Evolutionary conservation across 2,888 invertebrate species (phyloP).

Genomic region (Volucella bombylans): DNA sequence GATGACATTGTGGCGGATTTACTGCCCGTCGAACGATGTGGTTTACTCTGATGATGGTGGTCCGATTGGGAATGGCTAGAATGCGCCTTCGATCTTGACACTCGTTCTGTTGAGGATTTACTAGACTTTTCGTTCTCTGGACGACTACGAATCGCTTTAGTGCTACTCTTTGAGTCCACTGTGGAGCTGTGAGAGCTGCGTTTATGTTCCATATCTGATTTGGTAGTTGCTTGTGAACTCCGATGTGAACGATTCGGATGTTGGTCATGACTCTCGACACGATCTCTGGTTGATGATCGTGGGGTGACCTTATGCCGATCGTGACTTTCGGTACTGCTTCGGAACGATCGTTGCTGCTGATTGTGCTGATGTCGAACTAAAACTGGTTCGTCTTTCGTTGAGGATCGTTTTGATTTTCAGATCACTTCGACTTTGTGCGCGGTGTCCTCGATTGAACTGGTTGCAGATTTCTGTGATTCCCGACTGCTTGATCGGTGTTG

Average conservation of each 20-base stretch:
- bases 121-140: slow-evolving; percentile 55
- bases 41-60: slow-evolving; percentile 43
- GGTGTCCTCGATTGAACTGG: slow-evolving; percentile 64
- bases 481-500: slow-evolving; percentile 77
- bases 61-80: slow-evolving; percentile 78
- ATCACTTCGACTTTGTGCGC: slow-evolving; percentile 51
- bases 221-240: slow-evolving; percentile 57
- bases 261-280: slow-evolving; percentile 67
- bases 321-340: slow-evolving; percentile 68
- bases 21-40: slow-evolving; percentile 66
- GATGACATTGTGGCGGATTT: slow-evolving; percentile 73
- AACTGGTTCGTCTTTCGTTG: slow-evolving; percentile 69
- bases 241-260: slow-evolving; percentile 66
- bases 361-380: slow-evolving; percentile 51
- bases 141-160: slow-evolving; percentile 54
- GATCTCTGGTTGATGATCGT: slow-evolving; percentile 75
- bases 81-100: slow-evolving; percentile 78
- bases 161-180: slow-evolving; percentile 62
- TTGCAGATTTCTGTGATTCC: slow-evolving; percentile 68
- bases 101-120: slow-evolving; percentile 75
- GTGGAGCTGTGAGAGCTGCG: slow-evolving; percentile 64
- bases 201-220: slow-evolving; percentile 62
- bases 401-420: slow-evolving; percentile 67
- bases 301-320: slow-evolving; percentile 71
- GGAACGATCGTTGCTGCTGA: slow-evolving; percentile 63